These are phyloP conservation scores for Apogon talboti DNA, from an alignment of 2,797 vertebrate genomes.

Conservation along the genomic window DNA sequence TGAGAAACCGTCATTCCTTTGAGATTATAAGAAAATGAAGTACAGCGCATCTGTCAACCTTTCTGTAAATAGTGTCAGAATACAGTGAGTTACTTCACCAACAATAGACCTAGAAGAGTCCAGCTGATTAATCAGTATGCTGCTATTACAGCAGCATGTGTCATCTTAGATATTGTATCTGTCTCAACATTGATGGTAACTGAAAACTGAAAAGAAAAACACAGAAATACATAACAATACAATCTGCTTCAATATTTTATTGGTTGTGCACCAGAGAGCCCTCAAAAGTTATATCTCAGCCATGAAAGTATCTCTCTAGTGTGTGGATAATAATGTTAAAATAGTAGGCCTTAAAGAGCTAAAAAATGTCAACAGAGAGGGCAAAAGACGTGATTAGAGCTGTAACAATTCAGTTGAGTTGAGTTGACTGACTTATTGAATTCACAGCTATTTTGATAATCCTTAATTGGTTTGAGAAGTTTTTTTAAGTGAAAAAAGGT, in stretches of 20 bases:
- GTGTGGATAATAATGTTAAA: background rate
- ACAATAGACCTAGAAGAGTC: background rate
- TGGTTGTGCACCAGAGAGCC: background rate
- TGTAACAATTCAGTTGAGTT: no score
- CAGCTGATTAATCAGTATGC: background rate
- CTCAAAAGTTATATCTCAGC: background rate
- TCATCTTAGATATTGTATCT: background rate
- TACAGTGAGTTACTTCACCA: background rate
- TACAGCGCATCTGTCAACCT: background rate
- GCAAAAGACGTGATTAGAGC: no score
- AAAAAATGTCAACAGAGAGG: no score
- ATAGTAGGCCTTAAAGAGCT: no score
- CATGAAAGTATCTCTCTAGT: background rate
- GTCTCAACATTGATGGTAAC: background rate
- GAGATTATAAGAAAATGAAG: slow-evolving; percentile 13
- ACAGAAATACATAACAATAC: no score
- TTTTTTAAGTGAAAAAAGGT: no score
- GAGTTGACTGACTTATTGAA: no score
- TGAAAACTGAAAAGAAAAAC: no score
- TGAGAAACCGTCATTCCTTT: slow-evolving; percentile 26
- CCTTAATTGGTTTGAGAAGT: no score
- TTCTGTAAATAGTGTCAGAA: background rate
- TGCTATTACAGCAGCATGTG: background rate
- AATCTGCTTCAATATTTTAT: background rate
- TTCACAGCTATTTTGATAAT: no score